Base-by-base conservation (phyloP, 2,888 invertebrate genomes). In the Dasypolia templi region DNA sequence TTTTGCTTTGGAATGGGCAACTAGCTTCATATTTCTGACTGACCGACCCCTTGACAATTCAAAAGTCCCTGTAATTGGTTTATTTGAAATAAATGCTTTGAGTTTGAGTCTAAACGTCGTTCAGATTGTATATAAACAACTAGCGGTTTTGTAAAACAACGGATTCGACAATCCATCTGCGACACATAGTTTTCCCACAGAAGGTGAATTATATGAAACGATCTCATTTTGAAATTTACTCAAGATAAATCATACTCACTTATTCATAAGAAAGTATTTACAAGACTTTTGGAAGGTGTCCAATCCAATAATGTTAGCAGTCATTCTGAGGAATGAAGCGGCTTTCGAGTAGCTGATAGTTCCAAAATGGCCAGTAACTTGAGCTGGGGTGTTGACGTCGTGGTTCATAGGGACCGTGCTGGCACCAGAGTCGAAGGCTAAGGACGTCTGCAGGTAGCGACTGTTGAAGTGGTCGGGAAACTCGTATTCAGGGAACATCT, bases 391-490 rank as follows among this genome's bases (percentile, higher is more conserved):
- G 58, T 96, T 96, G 0, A 97, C 97, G 0, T 95, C 93, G n/a
- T 94, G 90, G 75, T 97, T 95, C 89, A 98, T 91, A 0, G 98
- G 96, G 74, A 97, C 97, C 0, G 94, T 93, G 26, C 88, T 87
- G 0, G 84, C 82, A 1, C 93, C 91, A 2, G 96, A 95, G 72
- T 96, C 96, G 32, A 93, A 93, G 0, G 92, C 90, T 63, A 98
- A 94, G 1, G 97, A 97, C 0, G 91, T 91, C 80, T 98, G 98
- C 0, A 98, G 90, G 84, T 98, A 97, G 32, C 97, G 97, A 0
- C 97, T 95, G 35, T 98, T 97, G 86, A 98, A 98, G 88, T 98
- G 98, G n/a, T 97, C 97, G 32, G 97, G 96, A 66, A 98, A 91
- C 56, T 97, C 97, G 96, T 97, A 98, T 53, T 96, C 90, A 0